phyloP scores from a whole-genome alignment of 2,797 vertebrate species.

The Adrianichthys oophorus region DNA sequence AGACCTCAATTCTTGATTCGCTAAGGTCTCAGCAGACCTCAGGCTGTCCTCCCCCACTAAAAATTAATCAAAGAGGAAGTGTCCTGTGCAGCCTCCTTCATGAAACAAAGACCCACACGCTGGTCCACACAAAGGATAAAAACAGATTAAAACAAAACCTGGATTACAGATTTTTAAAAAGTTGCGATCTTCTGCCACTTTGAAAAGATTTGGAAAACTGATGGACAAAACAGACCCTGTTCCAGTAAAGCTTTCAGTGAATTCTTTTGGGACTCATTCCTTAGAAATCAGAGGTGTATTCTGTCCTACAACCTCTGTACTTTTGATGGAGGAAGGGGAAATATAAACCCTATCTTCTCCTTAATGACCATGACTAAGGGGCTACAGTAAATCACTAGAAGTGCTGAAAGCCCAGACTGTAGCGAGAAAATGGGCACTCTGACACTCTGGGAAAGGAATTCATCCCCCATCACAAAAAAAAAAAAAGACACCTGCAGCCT shows the following conservation, averaged over 20 bases:
- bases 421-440: slow-evolving; percentile 69
- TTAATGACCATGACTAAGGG: slow-evolving; percentile 64
- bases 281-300: slow-evolving; percentile 47
- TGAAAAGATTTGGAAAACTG: slow-evolving; percentile 5
- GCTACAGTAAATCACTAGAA: slow-evolving; percentile 68
- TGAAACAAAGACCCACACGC: slow-evolving; percentile 21
- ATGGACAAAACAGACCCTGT: slow-evolving; percentile 3
- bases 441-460: slow-evolving; percentile 75
- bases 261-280: slow-evolving; percentile 48
- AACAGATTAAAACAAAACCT: background rate
- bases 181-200: slow-evolving; percentile 6
- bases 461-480: slow-evolving; percentile 37
- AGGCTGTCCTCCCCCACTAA: slow-evolving; percentile 40
- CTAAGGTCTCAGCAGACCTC: slow-evolving; percentile 49
- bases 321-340: slow-evolving; percentile 65
- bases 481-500: slow-evolving; percentile 62
- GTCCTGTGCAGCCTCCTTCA: slow-evolving; percentile 35
- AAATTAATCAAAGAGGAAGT: slow-evolving; percentile 47
- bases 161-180: slow-evolving; percentile 1
- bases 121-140: slow-evolving; percentile 1
- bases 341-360: slow-evolving; percentile 48
- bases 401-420: slow-evolving; percentile 70
- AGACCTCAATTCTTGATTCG: slow-evolving; percentile 58
- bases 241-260: slow-evolving; percentile 29
- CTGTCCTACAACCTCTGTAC: slow-evolving; percentile 42